A percentile compares a stretch with the other conserved stretches of the same genome.
Conservation (phyloP, 2,113 vertebrate species). For the Rhinichthys klamathensis region DNA sequence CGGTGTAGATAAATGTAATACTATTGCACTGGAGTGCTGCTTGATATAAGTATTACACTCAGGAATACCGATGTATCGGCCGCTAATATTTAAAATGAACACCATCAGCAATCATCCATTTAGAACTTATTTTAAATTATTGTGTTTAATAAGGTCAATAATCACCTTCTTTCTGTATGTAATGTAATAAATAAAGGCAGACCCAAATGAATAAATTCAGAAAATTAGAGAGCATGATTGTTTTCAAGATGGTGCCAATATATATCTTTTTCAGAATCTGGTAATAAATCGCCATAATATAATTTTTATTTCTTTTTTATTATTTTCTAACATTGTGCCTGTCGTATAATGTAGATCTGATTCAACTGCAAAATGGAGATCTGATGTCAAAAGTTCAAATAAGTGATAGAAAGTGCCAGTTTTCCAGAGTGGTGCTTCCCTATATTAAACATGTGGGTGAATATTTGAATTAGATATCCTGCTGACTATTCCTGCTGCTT, state of each 20-base stretch:
- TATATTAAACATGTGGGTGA: not conserved
- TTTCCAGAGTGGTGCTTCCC: not conserved
- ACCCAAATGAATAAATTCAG: not conserved
- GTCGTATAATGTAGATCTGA: not conserved
- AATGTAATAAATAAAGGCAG: not conserved
- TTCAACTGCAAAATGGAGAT: not conserved
- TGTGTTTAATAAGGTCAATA: not conserved
- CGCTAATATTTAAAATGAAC: not conserved
- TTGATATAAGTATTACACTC: not conserved
- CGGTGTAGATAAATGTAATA: not conserved
- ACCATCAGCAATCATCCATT: not conserved
- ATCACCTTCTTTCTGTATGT: not conserved
- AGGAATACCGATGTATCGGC: not conserved
- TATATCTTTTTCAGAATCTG: not conserved
- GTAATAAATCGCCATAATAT: not conserved
- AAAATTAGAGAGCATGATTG: not conserved
- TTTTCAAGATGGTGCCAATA: not conserved
- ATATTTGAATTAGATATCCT: not conserved
- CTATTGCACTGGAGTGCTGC: not conserved
- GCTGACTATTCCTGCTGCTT: not conserved
- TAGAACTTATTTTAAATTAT: not conserved
- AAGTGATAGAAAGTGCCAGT: not conserved
- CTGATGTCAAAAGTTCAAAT: not conserved
- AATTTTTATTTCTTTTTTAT: not conserved
- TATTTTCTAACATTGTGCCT: not conserved